Evolutionary conservation across 2,113 vertebrate genomes (phyloP).

Genomic region (Pitta sordida): DNA sequence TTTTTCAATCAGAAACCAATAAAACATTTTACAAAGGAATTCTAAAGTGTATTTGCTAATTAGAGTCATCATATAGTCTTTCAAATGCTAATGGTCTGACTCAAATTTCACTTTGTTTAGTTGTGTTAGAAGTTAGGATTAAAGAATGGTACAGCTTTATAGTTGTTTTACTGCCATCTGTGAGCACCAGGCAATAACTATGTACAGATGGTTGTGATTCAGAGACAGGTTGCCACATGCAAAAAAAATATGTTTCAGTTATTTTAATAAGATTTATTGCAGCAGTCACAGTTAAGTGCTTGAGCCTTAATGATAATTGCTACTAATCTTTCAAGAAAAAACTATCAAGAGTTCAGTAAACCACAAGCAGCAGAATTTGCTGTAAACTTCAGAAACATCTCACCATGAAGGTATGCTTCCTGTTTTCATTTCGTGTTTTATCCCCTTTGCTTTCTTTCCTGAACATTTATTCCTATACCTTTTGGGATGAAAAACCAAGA

Average conservation of each 20-base stretch:
- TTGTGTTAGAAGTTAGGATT: constrained; percentile 90
- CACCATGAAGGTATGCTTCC: constrained; percentile 59
- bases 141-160: constrained; percentile 89
- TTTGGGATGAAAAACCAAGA: background rate
- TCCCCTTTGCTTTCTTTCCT: background rate
- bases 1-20: constrained; percentile 65
- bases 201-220: constrained; percentile 94
- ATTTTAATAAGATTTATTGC: constrained; percentile 98
- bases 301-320: constrained; percentile 92
- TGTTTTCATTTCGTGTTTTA: background rate
- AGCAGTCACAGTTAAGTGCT: constrained; percentile 89
- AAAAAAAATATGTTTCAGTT: constrained; percentile 90
- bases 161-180: constrained; percentile 92
- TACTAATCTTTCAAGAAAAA: constrained; percentile 87
- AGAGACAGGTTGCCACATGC: constrained; percentile 94
- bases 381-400: constrained; percentile 58
- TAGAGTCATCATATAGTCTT: constrained; percentile 85
- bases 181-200: constrained; percentile 90
- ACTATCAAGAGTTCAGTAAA: constrained; percentile 81
- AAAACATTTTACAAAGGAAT: constrained; percentile 61
- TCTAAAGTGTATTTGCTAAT: constrained; percentile 72
- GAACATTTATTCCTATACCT: background rate
- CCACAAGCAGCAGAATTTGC: constrained; percentile 68
- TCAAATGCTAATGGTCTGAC: constrained; percentile 88
- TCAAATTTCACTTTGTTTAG: constrained; percentile 92